Evolutionary conservation across 2,797 vertebrate species (phyloP), one percentile per base, ranked within the genome.

Genomic region (Peromyscus aztecus): DNA sequence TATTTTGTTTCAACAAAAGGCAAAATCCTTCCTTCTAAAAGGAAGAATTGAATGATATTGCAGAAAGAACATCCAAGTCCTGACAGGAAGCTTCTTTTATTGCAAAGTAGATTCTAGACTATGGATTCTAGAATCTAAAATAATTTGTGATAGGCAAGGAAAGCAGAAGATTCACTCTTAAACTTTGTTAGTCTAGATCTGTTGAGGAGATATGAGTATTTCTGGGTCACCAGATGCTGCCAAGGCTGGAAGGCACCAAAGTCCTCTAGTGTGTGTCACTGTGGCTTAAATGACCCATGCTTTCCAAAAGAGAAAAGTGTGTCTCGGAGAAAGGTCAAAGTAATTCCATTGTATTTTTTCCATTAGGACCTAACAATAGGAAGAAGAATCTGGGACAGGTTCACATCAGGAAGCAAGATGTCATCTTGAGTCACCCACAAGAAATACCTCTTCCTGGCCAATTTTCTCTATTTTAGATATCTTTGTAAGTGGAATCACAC

Each of bases 21-120:
- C 24, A 92, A 67, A 8, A 7, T 84, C n/a, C n/a, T 92, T 93
- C 40, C 43, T 92, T 95, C 65, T 82, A 63, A 81, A 94, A 76
- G 57, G 49, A 92, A 89, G n/a, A 88, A 55, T n/a, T 43, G 13
- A 55, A 85, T 69, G 40, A 63, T 78, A 81, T 90, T 95, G 73
- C 19, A 89, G 55, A 90, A 95, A 94, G 43, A 95, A 40, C 10
- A 43, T 76, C 83, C 37, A 83, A 80, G 78, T 27, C 27, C 84
- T 89, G 27, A 90, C 21, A 69, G 43, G 31, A 34, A 83, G 14
- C 73, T 90, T 1, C 31, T 95, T 92, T 90, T 78, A 86, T 96
- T 84, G 10, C 55, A 81, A 57, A 37, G 23, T 78, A 80, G 40
- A 11, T 83, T 91, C 6, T 94, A 52, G 71, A 37, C 8, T 92